Conservation (phyloP, 2,797 vertebrate genomes). For the Kryptopterus vitreolus region DNA sequence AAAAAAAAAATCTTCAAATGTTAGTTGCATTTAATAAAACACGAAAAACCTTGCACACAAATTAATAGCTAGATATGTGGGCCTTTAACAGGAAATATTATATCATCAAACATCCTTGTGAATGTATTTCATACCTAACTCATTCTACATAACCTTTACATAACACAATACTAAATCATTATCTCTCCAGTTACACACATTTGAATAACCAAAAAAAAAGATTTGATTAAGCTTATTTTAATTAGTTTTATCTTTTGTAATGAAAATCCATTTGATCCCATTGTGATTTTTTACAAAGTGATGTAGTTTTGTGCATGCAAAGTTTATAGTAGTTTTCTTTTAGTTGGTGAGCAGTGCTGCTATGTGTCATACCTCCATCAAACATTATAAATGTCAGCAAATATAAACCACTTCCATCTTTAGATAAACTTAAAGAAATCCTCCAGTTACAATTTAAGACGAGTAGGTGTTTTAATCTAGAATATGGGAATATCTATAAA, state of each 20-base stretch:
- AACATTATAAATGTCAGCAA: not conserved
- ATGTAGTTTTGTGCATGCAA: not conserved
- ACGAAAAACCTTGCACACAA: no score
- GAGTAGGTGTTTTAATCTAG: conserved; percentile 24
- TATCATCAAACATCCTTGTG: no score
- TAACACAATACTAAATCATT: no score
- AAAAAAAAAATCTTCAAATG: not conserved
- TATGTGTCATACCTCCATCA: not conserved
- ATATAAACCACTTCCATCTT: not conserved
- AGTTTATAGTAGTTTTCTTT: not conserved
- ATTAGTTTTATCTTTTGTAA: not conserved
- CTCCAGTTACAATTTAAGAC: not conserved
- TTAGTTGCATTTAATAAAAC: no score
- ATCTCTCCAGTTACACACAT: not conserved
- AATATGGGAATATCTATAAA: conserved; percentile 50
- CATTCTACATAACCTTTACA: no score
- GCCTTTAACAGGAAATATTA: no score
- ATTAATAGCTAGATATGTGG: no score
- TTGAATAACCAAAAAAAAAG: not conserved
- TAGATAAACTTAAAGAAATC: not conserved
- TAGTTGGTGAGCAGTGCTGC: not conserved
- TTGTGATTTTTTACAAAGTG: not conserved
- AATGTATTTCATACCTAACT: no score
- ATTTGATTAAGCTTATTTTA: no score
- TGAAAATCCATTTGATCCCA: not conserved